Evolutionary conservation across 2,797 vertebrate genomes (phyloP).

Genomic region (Valencia hispanica): DNA sequence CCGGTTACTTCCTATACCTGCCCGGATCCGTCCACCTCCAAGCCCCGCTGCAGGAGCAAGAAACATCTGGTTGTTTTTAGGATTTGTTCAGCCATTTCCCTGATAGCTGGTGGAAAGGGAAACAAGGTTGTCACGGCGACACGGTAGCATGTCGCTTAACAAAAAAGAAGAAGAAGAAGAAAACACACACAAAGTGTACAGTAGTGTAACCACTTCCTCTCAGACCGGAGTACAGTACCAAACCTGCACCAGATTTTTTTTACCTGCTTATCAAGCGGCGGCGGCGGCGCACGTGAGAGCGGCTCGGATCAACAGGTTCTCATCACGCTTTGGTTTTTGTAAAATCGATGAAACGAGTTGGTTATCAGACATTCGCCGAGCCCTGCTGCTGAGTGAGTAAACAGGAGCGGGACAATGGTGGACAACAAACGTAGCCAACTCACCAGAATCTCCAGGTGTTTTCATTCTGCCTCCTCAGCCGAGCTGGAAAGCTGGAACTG

Average conservation of each 20-base stretch:
- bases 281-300: conserved; percentile 5
- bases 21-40: conserved; percentile 36
- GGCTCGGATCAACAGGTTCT: conserved; percentile 53
- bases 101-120: conserved; percentile 53
- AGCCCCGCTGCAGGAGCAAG: conserved; percentile 8
- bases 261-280: conserved; percentile 11
- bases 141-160: conserved; percentile 63
- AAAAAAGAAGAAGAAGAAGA: too few relatives aligned
- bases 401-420: conserved; percentile 49
- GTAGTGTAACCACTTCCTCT: conserved; percentile 75
- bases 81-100: conserved; percentile 22
- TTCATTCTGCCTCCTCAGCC: conserved; percentile 72
- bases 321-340: not conserved
- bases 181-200: conserved; percentile 60
- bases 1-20: conserved; percentile 29
- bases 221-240: conserved; percentile 55
- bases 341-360: conserved; percentile 1
- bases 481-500: conserved; percentile 16
- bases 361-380: conserved; percentile 22
- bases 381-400: conserved; percentile 28
- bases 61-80: conserved; percentile 22
- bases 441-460: conserved; percentile 82
- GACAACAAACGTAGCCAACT: conserved; percentile 53
- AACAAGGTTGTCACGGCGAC: conserved; percentile 62
- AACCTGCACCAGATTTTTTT: conserved; percentile 62